These are phyloP conservation scores for Caenorhabditis sp. DNA, from an alignment of 2,888 invertebrate genomes.

Conservation along the genomic window DNA sequence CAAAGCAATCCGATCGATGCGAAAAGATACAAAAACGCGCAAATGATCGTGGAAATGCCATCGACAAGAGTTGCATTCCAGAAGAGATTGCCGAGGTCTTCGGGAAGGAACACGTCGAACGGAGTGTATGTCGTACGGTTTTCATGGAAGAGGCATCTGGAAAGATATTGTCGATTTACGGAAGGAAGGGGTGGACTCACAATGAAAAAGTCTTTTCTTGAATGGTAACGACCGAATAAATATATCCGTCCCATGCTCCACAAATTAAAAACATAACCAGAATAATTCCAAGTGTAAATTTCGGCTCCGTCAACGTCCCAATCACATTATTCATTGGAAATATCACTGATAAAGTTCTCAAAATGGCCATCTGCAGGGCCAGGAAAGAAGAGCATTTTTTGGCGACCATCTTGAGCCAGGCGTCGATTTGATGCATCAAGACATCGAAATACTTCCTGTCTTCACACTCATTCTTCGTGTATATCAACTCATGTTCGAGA, in stretches of 20 bases:
- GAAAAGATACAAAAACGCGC: background rate
- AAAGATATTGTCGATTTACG: too few relatives aligned
- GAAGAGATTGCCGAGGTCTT: too few relatives aligned
- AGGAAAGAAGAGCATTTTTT: background rate
- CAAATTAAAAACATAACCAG: background rate
- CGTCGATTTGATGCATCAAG: too few relatives aligned
- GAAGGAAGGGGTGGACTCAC: too few relatives aligned
- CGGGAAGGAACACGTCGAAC: too few relatives aligned
- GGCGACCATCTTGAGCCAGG: too few relatives aligned
- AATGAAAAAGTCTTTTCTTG: background rate
- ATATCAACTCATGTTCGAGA: background rate
- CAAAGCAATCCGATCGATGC: background rate
- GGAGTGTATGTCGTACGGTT: too few relatives aligned
- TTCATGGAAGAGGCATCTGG: background rate
- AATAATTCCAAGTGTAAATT: background rate
- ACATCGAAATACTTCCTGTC: too few relatives aligned
- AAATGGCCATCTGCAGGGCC: background rate
- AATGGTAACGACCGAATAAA: background rate
- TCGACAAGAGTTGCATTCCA: background rate
- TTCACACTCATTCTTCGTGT: background rate
- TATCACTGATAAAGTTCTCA: background rate
- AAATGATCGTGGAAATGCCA: background rate
- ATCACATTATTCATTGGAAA: background rate
- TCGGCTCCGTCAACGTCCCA: background rate
- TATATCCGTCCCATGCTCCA: background rate